Base-by-base conservation (phyloP, 2,797 vertebrate species). In the Sternarchorhynchus goeldii region DNA sequence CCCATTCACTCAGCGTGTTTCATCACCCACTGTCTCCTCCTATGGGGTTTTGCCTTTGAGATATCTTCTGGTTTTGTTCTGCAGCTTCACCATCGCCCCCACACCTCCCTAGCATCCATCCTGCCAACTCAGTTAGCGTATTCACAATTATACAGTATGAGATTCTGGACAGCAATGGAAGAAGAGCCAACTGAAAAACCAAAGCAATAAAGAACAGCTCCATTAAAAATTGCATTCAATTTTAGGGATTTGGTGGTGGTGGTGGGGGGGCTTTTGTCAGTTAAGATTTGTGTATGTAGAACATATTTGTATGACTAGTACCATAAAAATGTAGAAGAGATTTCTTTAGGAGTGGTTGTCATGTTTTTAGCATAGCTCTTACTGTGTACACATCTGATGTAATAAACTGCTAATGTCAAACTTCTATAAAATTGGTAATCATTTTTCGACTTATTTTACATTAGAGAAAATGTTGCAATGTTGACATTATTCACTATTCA, bases 391-490 rank as follows among this genome's bases (percentile, higher is more conserved):
- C 81, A 79, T 88, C 83, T 92, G 92, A 88, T 84, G 86, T 90
- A 91, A 91, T 89, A 90, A 92, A 91, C 73, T 21, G 87, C 84
- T 81, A 79, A 77, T 82, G 56, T 56, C 14, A 29, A 21, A 34
- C 59, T 41, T 68, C 20, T 64, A 25, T 45, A 62, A 59, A 86
- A 85, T 89, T 79, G 25, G 25, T 25, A 25, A 25, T 76, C 70
- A 85, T 85, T 80, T 81, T 76, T 73, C 69, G 55, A 68, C 81
- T n/a, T 57, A 12, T 18, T 41, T 8, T 41, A 12, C 7, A 7
- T 63, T 55, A 45, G 10, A 8, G 6, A 8, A 6, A 7, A 8
- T 7, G 3, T 14, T 5, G 18, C 2, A 14, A 12, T 64, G 25
- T 16, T 56, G 18, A 55, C 66, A 53, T 69, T 31, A 21, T 53